Evolutionary conservation across 1,140 invertebrate species (phyloP).

Genomic region (Conus betulinus): DNA sequence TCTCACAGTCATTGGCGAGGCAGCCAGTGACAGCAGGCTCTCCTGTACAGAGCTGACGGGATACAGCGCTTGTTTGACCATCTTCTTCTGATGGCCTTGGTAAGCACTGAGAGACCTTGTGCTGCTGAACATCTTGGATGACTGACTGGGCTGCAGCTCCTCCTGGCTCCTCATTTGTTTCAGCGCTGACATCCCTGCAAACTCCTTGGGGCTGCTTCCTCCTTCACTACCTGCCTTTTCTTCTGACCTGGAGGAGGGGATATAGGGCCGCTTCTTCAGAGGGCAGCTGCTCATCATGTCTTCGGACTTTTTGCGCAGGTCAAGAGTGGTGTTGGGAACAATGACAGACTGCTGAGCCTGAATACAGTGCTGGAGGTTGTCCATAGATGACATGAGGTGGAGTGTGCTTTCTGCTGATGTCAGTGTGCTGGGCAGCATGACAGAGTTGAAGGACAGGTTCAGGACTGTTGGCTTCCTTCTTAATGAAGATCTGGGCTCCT

Average conservation of each 20-base stretch:
- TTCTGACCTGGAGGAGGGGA: conserved; percentile 44
- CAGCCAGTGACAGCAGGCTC: not conserved
- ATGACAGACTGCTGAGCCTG: conserved; percentile 57
- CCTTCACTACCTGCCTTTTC: not conserved
- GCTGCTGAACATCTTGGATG: not conserved
- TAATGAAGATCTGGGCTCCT: conserved; percentile 4
- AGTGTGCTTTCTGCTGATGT: not conserved
- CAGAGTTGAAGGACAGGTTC: conserved; percentile 25
- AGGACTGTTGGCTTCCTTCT: conserved; percentile 13
- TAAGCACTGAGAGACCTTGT: not conserved
- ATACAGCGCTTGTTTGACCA: not conserved
- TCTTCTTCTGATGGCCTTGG: conserved; percentile 22
- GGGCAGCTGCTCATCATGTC: conserved; percentile 67
- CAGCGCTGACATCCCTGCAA: conserved; percentile 38
- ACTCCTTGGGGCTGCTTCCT: not conserved
- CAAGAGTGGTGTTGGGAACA: conserved; percentile 62
- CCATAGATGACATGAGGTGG: not conserved
- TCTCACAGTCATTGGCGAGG: not conserved
- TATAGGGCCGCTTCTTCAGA: conserved; percentile 72
- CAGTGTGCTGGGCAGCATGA: not conserved
- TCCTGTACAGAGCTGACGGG: not conserved
- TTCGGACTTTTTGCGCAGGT: conserved; percentile 64
- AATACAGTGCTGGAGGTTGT: not conserved
- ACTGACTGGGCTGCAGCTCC: conserved; percentile 2
- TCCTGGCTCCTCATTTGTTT: conserved; percentile 43